Conservation (phyloP, 1,140 invertebrate genomes). For the Drosophila trapezifrons region DNA sequence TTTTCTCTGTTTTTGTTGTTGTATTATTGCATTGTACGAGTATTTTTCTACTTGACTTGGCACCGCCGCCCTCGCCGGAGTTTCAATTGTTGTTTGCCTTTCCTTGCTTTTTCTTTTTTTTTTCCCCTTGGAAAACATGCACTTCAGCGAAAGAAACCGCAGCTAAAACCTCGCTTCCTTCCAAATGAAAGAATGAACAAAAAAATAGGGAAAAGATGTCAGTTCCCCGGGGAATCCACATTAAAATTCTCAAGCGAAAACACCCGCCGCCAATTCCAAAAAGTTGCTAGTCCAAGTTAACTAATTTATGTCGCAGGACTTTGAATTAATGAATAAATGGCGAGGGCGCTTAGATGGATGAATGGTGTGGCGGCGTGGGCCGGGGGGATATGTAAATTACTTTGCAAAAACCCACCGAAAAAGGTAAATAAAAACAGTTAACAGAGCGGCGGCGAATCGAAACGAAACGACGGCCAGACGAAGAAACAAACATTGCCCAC, state of each 20-base stretch:
- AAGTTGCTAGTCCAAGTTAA: slow-evolving; percentile 68
- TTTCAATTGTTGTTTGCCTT: slow-evolving; percentile 45
- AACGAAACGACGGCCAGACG: slow-evolving; percentile 36
- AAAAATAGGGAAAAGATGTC: slow-evolving; percentile 30
- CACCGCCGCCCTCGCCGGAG: slow-evolving; percentile 51
- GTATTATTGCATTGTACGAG: slow-evolving; percentile 79
- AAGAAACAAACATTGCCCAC: slow-evolving; percentile 63
- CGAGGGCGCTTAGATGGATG: slow-evolving; percentile 77
- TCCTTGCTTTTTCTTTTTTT: slow-evolving; percentile 28
- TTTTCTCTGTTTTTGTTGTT: slow-evolving; percentile 43
- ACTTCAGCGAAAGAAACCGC: slow-evolving; percentile 72
- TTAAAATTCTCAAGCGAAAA: slow-evolving; percentile 72
- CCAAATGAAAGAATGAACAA: background rate
- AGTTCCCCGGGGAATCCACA: slow-evolving; percentile 53
- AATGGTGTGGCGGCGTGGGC: slow-evolving; percentile 8
- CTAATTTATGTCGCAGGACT: slow-evolving; percentile 83
- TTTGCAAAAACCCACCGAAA: slow-evolving; percentile 51
- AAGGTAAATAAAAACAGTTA: slow-evolving; percentile 53
- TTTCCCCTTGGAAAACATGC: slow-evolving; percentile 55
- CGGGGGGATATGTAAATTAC: slow-evolving; percentile 74
- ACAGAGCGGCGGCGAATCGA: slow-evolving; percentile 38
- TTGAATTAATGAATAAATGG: slow-evolving; percentile 82
- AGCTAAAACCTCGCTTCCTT: slow-evolving; percentile 43
- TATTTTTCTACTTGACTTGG: slow-evolving; percentile 83
- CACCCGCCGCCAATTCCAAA: slow-evolving; percentile 45